Conservation (phyloP, 2,113 vertebrate species). For the Turdus rufiventris region DNA sequence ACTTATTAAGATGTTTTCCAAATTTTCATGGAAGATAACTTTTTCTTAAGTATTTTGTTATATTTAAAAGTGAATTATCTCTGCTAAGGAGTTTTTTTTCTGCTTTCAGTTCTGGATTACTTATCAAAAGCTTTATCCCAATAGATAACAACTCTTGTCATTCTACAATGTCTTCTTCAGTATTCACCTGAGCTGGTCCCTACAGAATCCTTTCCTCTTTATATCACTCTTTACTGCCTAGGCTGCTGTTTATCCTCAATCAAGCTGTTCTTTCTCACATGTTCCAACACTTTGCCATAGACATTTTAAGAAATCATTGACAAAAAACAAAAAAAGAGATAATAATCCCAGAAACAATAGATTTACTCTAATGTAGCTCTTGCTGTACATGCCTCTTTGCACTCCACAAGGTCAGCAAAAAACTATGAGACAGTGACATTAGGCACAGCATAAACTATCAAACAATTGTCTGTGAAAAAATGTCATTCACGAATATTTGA, state of each 20-base stretch:
- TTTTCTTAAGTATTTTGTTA: not conserved
- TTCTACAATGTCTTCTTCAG: not conserved
- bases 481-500: not conserved
- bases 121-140: not conserved
- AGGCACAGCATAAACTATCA: not conserved
- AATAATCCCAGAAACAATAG: not conserved
- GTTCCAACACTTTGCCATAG: not conserved
- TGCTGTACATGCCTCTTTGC: not conserved
- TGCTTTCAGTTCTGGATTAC: not conserved
- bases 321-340: not conserved
- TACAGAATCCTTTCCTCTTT: not conserved
- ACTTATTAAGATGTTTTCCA: not conserved
- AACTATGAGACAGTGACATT: not conserved
- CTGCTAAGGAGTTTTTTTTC: not conserved
- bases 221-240: not conserved
- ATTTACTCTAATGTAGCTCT: not conserved
- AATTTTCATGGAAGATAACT: not conserved
- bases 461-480: not conserved
- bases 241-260: not conserved
- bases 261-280: not conserved
- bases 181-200: not conserved
- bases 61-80: not conserved
- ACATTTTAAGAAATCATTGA: not conserved
- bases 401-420: not conserved
- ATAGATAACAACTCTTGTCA: not conserved